Base-by-base conservation (phyloP, 2,113 vertebrate species). In the Nyctibius bracteatus region DNA sequence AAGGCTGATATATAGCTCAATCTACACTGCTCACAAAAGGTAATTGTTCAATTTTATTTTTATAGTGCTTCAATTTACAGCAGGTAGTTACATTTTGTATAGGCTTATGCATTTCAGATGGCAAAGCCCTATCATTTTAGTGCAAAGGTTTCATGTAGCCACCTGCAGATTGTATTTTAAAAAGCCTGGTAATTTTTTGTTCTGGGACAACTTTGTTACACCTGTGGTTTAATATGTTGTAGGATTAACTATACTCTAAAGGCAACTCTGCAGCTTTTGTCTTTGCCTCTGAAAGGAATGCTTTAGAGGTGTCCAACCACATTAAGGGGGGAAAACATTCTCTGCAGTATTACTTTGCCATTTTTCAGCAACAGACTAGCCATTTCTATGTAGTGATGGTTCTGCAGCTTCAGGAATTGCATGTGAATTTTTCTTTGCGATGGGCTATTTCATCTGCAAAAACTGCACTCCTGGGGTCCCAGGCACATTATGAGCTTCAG, bases 41-140 rank as follows among this genome's bases (percentile, higher is more conserved):
- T 86, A 95, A 95, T 92, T 86, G 82, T 93, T 97, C 94, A 44
- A 21, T 92, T 95, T 96, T 95, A 83, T 96, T 96, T 95, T 96
- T 95, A 95, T 89, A 89, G 46, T 75, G 57, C 65, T 61, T 78
- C 91, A 74, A 39, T 95, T 96, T 91, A 88, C 81, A 96, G 96
- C 82, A 91, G 52, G 83, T 81, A 92, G 87, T 97, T 89, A 95
- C 74, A 62, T 86, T 90, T 71, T 88, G 90, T 91, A 55, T 44
- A 78, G 74, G 51, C 65, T 87, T 94, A 86, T 91, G 88, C 83
- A 63, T 93, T 96, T 95, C 87, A 92, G 81, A 58, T 61, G 79
- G 92, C 65, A 83, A 88, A 90, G 37, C 73, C 77, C 84, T 92
- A 44, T 79, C 72, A 84, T 96, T 97, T 97, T 82, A 81, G 68